Base-by-base conservation (phyloP, 2,113 vertebrate species). In the Gavialis gangeticus region DNA sequence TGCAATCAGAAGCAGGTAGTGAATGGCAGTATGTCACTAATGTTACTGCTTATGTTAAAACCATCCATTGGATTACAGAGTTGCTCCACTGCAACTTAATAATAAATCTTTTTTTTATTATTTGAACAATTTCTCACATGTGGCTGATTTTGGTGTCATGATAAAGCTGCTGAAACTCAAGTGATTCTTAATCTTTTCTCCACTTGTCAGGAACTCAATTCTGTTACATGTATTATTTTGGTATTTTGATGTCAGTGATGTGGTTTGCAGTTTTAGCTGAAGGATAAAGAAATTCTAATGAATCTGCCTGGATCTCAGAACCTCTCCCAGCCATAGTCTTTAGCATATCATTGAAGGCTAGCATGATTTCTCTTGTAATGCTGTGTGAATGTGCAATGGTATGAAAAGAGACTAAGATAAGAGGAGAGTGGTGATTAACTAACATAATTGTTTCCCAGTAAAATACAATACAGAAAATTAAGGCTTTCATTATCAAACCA, bases 231-330 rank as follows among this genome's bases (percentile, higher is more conserved):
- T 79, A 80, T 77, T 80, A 88, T 60, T 92, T 93, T 94, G 27
- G 80, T 89, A 91, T 63, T 87, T 75, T 71, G 30, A 82, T 76
- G 75, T 37, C 58, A 88, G 56, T 85, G 83, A 66, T 86, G n/a
- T n/a, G 58, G 22, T 77, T 92, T 93, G 59, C 66, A 87, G 46
- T 64, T 93, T 91, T 93, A 94, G 86, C 66, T 55, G 6, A 58
- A 90, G 15, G 6, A 11, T 75, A 28, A 75, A 62, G 21, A 80
- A 56, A 28, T 10, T 80, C 3, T 73, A 60, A 55, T 56, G 63
- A 64, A 27, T n/a, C 10, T 55, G 58, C 60, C 81, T 59, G 55
- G 79, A 67, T 91, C 79, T 77, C 75, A 66, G 81, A 87, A 57
- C 10, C 69, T 80, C 75, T 84, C 67, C 79, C 84, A 55, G 24